Evolutionary conservation across 1,140 invertebrate genomes (phyloP).

Genomic region (Grapholita molesta): DNA sequence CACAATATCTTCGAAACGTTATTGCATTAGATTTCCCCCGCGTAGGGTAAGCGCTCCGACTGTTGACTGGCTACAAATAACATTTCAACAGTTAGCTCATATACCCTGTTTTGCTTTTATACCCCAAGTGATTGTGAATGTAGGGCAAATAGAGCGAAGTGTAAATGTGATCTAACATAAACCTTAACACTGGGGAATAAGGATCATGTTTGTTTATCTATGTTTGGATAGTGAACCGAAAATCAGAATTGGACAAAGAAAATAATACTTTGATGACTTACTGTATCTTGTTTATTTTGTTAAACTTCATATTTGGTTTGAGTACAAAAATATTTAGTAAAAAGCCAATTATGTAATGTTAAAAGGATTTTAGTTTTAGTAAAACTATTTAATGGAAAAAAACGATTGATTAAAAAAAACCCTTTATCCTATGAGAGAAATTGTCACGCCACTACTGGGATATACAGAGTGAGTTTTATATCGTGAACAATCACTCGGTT

Average conservation of each 20-base stretch:
- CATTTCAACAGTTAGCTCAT: conserved; percentile 14
- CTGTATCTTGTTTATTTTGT: not conserved
- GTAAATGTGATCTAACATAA: not conserved
- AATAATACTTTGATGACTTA: not conserved
- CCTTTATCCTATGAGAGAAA: no score
- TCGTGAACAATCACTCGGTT: no score
- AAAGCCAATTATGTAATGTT: no score
- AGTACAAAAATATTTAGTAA: no score
- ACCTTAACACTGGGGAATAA: not conserved
- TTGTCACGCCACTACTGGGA: no score
- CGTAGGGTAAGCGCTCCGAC: conserved; percentile 9
- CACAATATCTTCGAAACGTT: not conserved
- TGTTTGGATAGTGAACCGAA: not conserved
- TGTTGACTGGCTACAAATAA: conserved; percentile 17
- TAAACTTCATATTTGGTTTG: no score
- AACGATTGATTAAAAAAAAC: no score
- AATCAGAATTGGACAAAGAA: not conserved
- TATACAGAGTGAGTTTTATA: no score
- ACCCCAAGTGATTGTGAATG: conserved; percentile 9
- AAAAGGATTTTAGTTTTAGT: no score
- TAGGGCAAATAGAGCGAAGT: not conserved
- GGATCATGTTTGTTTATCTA: not conserved
- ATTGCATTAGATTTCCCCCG: conserved; percentile 7
- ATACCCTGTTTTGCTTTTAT: conserved; percentile 4
- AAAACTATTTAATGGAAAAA: no score